Evolutionary conservation across 1,140 invertebrate genomes (phyloP).

Genomic region (Nilaparvata lugens): DNA sequence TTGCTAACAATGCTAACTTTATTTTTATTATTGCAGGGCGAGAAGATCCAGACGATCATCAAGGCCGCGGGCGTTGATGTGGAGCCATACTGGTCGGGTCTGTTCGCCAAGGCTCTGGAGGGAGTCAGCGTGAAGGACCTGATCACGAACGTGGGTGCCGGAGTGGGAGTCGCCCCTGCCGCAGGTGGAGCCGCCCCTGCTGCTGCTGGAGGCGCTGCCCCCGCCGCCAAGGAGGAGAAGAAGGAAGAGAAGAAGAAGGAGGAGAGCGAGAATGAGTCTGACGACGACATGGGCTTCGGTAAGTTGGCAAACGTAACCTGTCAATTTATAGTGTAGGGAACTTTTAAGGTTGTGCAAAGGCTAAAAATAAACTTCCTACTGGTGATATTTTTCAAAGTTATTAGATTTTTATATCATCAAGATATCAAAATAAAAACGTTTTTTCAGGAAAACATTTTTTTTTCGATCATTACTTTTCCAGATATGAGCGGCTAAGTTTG

Average conservation of each 20-base stretch:
- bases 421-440: too few relatives aligned
- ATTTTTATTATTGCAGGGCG: constrained; percentile 57
- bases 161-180: constrained; percentile 74
- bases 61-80: constrained; percentile 94
- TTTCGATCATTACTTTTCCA: too few relatives aligned
- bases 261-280: constrained; percentile 70
- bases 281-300: constrained; percentile 95
- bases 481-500: too few relatives aligned
- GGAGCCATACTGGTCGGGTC: constrained; percentile 97
- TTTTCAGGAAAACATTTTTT: too few relatives aligned
- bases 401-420: too few relatives aligned
- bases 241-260: constrained; percentile 78
- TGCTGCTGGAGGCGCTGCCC: constrained; percentile 54
- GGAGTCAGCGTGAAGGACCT: constrained; percentile 89
- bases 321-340: too few relatives aligned
- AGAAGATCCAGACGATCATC: constrained; percentile 94
- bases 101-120: constrained; percentile 96
- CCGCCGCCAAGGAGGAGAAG: constrained; percentile 57
- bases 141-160: constrained; percentile 90
- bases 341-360: too few relatives aligned
- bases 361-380: too few relatives aligned
- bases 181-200: constrained; percentile 52
- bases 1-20: too few relatives aligned
- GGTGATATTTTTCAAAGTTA: too few relatives aligned
- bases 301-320: too few relatives aligned